Percentiles rank a stretch among this genome's conserved stretches.
Evolutionary conservation across 2,888 invertebrate species (phyloP).

Genomic region (Arrhopalites spinosus): DNA sequence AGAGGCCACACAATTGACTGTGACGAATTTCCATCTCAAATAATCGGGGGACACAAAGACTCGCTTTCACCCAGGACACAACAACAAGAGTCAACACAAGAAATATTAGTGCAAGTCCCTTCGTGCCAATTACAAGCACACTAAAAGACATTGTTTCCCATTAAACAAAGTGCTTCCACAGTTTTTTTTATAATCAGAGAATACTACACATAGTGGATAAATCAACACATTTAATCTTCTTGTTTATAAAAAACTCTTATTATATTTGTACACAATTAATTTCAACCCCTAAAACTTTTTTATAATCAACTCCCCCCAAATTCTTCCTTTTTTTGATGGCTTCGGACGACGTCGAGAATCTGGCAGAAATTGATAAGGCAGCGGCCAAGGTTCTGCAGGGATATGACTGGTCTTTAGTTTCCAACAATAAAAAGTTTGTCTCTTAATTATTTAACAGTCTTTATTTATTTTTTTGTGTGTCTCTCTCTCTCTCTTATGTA

Average conservation of each 20-base stretch:
- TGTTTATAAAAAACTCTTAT: no score
- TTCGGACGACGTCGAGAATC: constrained; percentile 38
- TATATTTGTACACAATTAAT: no score
- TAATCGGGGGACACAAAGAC: constrained; percentile 21
- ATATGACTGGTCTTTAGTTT: constrained; percentile 90
- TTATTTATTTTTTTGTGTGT: no score
- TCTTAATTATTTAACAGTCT: no score
- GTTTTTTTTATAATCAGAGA: no score
- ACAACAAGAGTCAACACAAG: not conserved
- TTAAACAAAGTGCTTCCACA: constrained; percentile 6
- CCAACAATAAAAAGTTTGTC: constrained; percentile 85
- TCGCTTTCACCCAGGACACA: constrained; percentile 18
- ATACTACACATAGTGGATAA: no score
- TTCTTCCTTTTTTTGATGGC: no score
- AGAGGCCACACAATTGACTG: constrained; percentile 40
- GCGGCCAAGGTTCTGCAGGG: constrained; percentile 88
- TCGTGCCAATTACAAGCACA: constrained; percentile 38
- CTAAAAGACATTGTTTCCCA: constrained; percentile 34
- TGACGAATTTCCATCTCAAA: constrained; percentile 34
- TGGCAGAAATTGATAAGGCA: constrained; percentile 80
- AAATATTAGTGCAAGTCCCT: not conserved
- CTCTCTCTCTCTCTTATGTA: no score
- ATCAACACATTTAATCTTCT: no score
- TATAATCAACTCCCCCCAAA: no score
- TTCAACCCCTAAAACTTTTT: no score